Evolutionary conservation across 2,888 invertebrate genomes (phyloP).

Genomic region (Melanostoma mellinum): DNA sequence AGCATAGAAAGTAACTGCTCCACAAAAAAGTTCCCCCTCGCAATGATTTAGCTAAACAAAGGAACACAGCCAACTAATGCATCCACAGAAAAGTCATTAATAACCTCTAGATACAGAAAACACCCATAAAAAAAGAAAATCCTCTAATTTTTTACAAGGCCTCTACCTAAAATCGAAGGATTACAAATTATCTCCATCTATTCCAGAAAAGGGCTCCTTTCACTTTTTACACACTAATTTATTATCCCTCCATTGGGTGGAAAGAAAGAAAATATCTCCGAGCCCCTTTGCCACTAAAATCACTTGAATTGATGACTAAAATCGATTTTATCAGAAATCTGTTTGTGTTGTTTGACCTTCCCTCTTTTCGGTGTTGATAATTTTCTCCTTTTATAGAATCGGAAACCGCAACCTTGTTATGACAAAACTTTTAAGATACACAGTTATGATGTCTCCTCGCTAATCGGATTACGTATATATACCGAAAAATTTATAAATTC

Average conservation of each 20-base stretch:
- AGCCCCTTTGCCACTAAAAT: background rate
- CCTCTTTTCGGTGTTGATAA: constrained; percentile 9
- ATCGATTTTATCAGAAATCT: constrained; percentile 24
- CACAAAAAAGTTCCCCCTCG: too few species aligned
- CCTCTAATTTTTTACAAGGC: too few species aligned
- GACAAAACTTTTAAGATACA: background rate
- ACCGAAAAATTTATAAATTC: constrained; percentile 23
- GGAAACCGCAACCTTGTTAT: constrained; percentile 18
- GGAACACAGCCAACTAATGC: too few species aligned
- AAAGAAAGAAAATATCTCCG: background rate
- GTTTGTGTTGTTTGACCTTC: constrained; percentile 8
- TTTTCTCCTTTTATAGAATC: constrained; percentile 18
- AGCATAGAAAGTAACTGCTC: too few species aligned
- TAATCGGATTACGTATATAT: constrained; percentile 11
- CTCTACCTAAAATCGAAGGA: too few species aligned
- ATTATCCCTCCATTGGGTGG: too few species aligned
- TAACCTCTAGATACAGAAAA: too few species aligned
- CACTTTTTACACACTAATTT: background rate
- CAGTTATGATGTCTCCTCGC: constrained; percentile 7
- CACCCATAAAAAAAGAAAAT: too few species aligned
- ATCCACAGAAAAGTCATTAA: too few species aligned
- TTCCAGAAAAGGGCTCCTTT: background rate
- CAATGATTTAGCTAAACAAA: too few species aligned
- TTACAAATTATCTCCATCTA: too few species aligned
- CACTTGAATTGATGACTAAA: constrained; percentile 32